Base-by-base conservation (phyloP, 1,140 invertebrate species). In the Steinernema khuongi region DNA sequence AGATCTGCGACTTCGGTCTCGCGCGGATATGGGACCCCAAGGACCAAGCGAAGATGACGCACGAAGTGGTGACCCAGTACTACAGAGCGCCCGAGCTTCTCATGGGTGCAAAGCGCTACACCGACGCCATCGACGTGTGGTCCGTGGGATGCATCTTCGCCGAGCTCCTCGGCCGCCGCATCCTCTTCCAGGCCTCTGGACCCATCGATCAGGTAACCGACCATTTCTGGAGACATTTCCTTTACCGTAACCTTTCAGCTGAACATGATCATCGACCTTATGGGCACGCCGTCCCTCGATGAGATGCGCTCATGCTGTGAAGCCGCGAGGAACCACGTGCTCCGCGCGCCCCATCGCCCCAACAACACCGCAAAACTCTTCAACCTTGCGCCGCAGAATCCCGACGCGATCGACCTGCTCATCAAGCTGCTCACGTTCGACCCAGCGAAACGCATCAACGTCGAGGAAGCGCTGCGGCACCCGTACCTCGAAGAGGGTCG, bases 81-180 rank as follows among this genome's bases (percentile, higher is more conserved):
- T 99, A 99, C 87, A 90, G 96, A 74, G 28, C 88, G 26, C 88
- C 88, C 2, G 88, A 88, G 75, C 85, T 88, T 44, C 82, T 88
- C 17, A 88, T 88, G 86, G 88, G 88, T 28, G 86, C 88, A 33
- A 85, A 83, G 73, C 74, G 77, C 72, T 79, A 88, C 77, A 81
- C 82, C 67, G 92, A 92, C 11, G 92, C 93, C 0, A 93, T 99
- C 36, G 96, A 99, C 85, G 93, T 98, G 18, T 99, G 96, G 96
- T 94, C 93, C 50, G 94, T 98, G 30, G 96, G 96, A n/a, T 99
- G 96, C 86, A 99, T 98, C 82, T 98, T 99, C 85, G 96, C 94
- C 4, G 96, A 98, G 86, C 89, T 99, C 26, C 89, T 99, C 0
- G 92, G 94, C 50, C 88, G 96, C 71, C 89, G 94, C 74, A 99